phyloP scores from a whole-genome alignment of 2,113 vertebrate genomes.

The Heterochromis multidens region DNA sequence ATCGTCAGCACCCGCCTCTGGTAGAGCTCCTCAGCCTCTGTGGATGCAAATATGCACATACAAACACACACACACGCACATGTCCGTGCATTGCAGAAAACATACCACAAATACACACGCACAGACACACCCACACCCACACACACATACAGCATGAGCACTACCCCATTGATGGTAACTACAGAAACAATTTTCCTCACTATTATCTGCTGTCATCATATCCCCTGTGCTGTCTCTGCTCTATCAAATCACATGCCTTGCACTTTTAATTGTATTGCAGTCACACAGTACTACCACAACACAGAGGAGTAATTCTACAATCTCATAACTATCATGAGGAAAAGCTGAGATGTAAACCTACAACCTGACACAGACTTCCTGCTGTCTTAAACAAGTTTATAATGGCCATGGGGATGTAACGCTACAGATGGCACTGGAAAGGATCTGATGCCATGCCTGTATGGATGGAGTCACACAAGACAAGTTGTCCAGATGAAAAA shows the following conservation, averaged over 20 bases:
- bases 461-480: constrained; percentile 39
- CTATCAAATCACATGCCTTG: constrained; percentile 12
- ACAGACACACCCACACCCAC: constrained; percentile 25
- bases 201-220: constrained; percentile 28
- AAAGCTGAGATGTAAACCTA: constrained; percentile 4
- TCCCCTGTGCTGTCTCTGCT: constrained; percentile 20
- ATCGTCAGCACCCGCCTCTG: constrained; percentile 97
- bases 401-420: constrained; percentile 47
- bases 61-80: constrained; percentile 1
- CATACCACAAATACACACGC: not conserved
- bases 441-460: constrained; percentile 57
- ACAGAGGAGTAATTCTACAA: not conserved
- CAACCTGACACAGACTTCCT: constrained; percentile 23
- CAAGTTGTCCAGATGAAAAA: constrained; percentile 6
- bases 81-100: constrained; percentile 8
- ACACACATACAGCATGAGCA: constrained; percentile 48
- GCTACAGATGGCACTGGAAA: constrained; percentile 21
- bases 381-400: constrained; percentile 36
- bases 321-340: not conserved
- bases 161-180: constrained; percentile 33
- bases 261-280: constrained; percentile 3
- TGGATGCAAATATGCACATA: constrained; percentile 58
- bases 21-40: constrained; percentile 97
- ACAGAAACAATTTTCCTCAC: constrained; percentile 10
- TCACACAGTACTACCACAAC: constrained; percentile 2